Percentiles rank a stretch among this genome's conserved stretches.
These are phyloP conservation scores for Hermetia illucens DNA, from an alignment of 1,140 invertebrate genomes.

Conservation along the genomic window DNA sequence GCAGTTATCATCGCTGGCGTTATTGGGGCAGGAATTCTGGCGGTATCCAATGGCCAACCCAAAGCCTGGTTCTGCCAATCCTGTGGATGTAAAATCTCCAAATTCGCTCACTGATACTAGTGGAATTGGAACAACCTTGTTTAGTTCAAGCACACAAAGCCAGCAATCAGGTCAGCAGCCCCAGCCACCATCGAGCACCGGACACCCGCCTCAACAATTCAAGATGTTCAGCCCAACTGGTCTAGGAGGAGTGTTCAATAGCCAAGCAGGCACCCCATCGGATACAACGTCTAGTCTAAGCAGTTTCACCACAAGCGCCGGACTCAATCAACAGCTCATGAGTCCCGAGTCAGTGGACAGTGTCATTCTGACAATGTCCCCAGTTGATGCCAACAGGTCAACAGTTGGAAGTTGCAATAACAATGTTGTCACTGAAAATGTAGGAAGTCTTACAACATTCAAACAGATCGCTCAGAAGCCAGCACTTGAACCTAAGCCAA, in stretches of 20 bases:
- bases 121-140: constrained; percentile 25
- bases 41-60: constrained; percentile 68
- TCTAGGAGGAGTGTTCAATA: constrained; percentile 16
- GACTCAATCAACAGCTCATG: constrained; percentile 29
- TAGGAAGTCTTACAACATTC: constrained; percentile 17
- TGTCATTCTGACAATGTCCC: constrained; percentile 61
- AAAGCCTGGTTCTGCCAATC: constrained; percentile 28
- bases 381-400: constrained; percentile 31
- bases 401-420: constrained; percentile 1
- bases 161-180: constrained; percentile 9
- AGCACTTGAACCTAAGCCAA: background rate
- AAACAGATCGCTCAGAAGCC: constrained; percentile 10
- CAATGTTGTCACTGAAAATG: constrained; percentile 1
- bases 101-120: constrained; percentile 26
- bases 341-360: constrained; percentile 45
- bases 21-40: constrained; percentile 90
- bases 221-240: constrained; percentile 21
- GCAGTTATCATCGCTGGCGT: constrained; percentile 75
- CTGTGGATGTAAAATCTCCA: constrained; percentile 26
- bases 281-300: constrained; percentile 46
- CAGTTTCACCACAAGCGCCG: constrained; percentile 42
- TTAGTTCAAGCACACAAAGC: constrained; percentile 15
- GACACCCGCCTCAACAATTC: constrained; percentile 1
- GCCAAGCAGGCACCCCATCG: constrained; percentile 39
- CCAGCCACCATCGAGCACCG: background rate